These are phyloP conservation scores for Epinephelus fuscoguttatus DNA, from an alignment of 2,113 vertebrate genomes.

Conservation along the genomic window DNA sequence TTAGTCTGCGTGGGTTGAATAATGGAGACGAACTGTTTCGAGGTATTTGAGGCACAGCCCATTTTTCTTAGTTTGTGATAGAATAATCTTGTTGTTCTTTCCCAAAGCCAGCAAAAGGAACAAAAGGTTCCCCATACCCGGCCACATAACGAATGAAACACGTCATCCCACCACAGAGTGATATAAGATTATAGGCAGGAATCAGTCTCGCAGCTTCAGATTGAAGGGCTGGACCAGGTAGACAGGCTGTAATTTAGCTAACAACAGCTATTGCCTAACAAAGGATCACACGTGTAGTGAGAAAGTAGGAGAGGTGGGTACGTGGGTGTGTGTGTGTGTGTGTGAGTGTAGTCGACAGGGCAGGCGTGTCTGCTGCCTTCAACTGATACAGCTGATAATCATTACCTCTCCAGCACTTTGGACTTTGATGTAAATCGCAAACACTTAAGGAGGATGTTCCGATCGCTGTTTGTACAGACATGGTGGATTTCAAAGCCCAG, in stretches of 20 bases:
- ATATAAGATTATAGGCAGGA: conserved; percentile 45
- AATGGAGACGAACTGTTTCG: neutral
- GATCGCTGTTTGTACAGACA: conserved; percentile 64
- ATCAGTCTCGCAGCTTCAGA: conserved; percentile 49
- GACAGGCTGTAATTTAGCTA: conserved; percentile 61
- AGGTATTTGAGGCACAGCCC: neutral
- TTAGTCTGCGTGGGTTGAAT: neutral
- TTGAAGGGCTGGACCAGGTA: conserved; percentile 46
- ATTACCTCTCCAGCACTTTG: conserved; percentile 54
- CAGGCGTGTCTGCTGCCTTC: conserved; percentile 54
- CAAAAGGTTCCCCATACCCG: conserved; percentile 4
- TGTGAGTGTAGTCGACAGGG: conserved; percentile 7
- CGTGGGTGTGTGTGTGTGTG: conserved; percentile 33
- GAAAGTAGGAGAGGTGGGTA: conserved; percentile 34
- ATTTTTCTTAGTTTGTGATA: neutral
- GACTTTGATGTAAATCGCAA: conserved; percentile 69
- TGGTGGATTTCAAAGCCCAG: conserved; percentile 38
- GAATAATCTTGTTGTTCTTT: conserved; percentile 10
- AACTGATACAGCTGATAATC: conserved; percentile 71
- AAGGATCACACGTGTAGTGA: conserved; percentile 29
- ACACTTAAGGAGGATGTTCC: conserved; percentile 61
- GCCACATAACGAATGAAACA: conserved; percentile 5
- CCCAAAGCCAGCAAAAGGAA: neutral
- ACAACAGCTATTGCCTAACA: conserved; percentile 47
- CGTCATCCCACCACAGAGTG: conserved; percentile 12